These are phyloP conservation scores for Ondatra zibethicus DNA, from an alignment of 2,113 vertebrate genomes.

Conservation along the genomic window DNA sequence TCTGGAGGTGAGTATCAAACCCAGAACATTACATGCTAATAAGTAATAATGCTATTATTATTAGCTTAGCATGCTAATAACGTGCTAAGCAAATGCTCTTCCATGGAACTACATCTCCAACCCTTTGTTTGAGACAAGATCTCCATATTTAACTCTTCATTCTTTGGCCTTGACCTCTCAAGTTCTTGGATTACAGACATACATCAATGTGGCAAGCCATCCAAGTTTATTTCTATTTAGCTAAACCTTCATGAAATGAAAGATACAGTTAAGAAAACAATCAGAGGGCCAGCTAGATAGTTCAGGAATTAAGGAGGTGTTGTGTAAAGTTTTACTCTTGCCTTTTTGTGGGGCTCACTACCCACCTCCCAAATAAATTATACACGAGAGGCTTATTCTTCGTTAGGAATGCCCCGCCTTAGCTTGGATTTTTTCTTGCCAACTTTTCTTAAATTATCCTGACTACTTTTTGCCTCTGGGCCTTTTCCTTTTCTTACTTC, in stretches of 20 bases:
- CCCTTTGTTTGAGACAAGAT: neutral
- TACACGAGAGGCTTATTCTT: too few species aligned
- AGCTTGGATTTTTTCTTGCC: too few species aligned
- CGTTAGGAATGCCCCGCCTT: too few species aligned
- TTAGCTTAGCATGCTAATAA: too few species aligned
- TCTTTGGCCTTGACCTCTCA: neutral
- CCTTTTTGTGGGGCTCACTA: too few species aligned
- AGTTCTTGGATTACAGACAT: neutral
- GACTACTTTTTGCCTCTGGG: too few species aligned
- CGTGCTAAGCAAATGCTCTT: neutral
- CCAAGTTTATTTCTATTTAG: neutral
- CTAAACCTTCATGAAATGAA: slow-evolving; percentile 40
- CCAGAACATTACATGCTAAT: neutral
- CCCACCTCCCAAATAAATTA: too few species aligned
- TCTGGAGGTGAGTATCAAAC: neutral
- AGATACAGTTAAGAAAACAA: neutral
- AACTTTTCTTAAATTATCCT: too few species aligned
- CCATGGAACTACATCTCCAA: neutral
- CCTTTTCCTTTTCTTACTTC: too few species aligned
- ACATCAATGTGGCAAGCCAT: neutral
- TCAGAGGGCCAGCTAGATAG: neutral
- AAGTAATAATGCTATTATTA: too few species aligned
- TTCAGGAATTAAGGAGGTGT: too few species aligned
- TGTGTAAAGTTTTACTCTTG: too few species aligned
- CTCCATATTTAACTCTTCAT: neutral